A percentile compares a stretch with the other conserved stretches of the same genome.
Conservation (phyloP, 2,113 vertebrate genomes). For the Litocranius walleri region DNA sequence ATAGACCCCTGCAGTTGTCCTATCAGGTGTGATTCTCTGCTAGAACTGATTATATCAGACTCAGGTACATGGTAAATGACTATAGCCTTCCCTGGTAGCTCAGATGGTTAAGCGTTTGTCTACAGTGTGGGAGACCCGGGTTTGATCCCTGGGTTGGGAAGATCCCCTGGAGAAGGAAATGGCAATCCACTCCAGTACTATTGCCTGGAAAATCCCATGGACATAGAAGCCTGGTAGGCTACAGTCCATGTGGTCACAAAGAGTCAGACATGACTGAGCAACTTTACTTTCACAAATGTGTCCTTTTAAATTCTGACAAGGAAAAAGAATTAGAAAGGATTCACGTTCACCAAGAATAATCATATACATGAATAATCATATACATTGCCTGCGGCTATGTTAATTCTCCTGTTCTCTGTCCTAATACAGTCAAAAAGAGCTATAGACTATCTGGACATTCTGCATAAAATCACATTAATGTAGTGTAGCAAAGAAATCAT, state of each 20-base stretch:
- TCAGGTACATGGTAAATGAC: neutral
- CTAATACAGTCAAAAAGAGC: neutral
- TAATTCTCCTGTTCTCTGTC: neutral
- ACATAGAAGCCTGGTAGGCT: too few relatives aligned
- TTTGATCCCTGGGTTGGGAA: too few relatives aligned
- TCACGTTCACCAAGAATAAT: neutral
- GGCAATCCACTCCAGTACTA: too few relatives aligned
- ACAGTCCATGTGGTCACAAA: too few relatives aligned
- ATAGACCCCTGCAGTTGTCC: neutral
- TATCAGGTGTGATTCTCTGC: neutral
- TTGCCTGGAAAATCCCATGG: too few relatives aligned
- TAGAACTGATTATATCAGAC: neutral
- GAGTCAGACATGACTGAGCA: too few relatives aligned
- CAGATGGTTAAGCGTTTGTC: fast-evolving
- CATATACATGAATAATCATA: neutral
- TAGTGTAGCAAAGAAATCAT: neutral
- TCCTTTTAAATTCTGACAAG: neutral
- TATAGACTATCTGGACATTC: neutral
- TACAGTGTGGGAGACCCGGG: too few relatives aligned
- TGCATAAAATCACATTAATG: neutral
- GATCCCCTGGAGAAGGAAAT: too few relatives aligned
- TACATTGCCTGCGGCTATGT: neutral
- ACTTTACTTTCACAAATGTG: neutral
- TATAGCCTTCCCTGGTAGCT: neutral
- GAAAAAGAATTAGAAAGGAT: neutral